Conservation (phyloP, 23 tunicate genomes). For the Trididemnum nubilum region DNA sequence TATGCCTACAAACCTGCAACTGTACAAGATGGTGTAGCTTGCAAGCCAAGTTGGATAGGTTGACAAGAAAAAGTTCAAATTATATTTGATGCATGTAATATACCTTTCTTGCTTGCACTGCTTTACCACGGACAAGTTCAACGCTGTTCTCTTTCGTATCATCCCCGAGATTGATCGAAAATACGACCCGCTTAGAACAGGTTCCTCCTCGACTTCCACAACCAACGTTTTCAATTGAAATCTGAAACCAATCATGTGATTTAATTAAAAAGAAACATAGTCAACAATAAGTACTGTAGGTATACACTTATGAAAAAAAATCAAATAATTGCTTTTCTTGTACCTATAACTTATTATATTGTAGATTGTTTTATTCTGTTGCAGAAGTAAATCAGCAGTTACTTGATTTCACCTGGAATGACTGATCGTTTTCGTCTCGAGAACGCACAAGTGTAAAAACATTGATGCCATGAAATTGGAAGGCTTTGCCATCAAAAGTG, state of each 20-base stretch:
- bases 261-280: no score
- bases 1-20: no score
- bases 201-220: constrained; percentile 91
- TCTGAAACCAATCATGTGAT: no score
- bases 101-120: constrained; percentile 81
- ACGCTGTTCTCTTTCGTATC: constrained; percentile 66
- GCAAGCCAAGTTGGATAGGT: no score
- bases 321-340: no score
- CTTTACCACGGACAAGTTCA: constrained; percentile 91
- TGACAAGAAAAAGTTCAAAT: no score
- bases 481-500: constrained; percentile 89
- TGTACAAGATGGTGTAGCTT: no score
- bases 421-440: constrained; percentile 60
- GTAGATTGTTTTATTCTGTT: no score
- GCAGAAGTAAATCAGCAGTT: no score
- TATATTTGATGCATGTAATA: not conserved
- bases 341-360: no score
- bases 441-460: constrained; percentile 85
- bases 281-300: no score
- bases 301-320: no score
- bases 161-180: constrained; percentile 83
- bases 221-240: constrained; percentile 90
- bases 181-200: constrained; percentile 84
- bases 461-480: constrained; percentile 90
- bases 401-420: constrained; percentile 79